Evolutionary conservation across 2,797 vertebrate genomes (phyloP).

Genomic region (Schizothorax lantsangensis): DNA sequence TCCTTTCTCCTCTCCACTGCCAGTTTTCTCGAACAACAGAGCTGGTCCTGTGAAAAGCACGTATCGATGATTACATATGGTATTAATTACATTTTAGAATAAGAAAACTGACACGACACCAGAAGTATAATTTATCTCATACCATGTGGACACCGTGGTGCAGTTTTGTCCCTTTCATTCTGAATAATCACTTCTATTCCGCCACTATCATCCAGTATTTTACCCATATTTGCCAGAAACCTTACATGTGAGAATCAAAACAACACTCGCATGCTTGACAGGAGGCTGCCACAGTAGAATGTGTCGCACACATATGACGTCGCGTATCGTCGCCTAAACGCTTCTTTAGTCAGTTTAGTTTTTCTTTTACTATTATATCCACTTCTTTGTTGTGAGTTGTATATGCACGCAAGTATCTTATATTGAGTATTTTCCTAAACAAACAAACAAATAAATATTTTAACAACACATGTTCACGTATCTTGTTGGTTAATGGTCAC

Average conservation of each 20-base stretch:
- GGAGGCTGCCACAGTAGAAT: background rate
- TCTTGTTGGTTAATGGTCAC: background rate
- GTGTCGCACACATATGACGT: constrained; percentile 38
- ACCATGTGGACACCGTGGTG: constrained; percentile 79
- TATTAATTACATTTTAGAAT: background rate
- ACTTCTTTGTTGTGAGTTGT: too few species aligned
- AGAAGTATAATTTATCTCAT: background rate
- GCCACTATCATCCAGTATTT: constrained; percentile 30
- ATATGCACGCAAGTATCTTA: too few species aligned
- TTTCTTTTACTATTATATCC: too few species aligned
- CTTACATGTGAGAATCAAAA: background rate
- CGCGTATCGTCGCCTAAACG: too few species aligned
- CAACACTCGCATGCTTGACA: constrained; percentile 4
- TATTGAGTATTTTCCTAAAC: too few species aligned
- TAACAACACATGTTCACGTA: background rate
- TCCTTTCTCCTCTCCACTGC: constrained; percentile 70
- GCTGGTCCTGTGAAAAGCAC: constrained; percentile 81
- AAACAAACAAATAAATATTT: too few species aligned
- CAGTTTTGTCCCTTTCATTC: constrained; percentile 50
- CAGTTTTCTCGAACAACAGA: constrained; percentile 85
- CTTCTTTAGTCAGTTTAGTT: too few species aligned
- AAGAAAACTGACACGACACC: background rate
- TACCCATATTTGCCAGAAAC: background rate
- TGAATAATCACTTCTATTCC: constrained; percentile 74
- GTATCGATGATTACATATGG: background rate